phyloP scores from a whole-genome alignment of 2,113 vertebrate species.

The Percopsis transmontana region DNA sequence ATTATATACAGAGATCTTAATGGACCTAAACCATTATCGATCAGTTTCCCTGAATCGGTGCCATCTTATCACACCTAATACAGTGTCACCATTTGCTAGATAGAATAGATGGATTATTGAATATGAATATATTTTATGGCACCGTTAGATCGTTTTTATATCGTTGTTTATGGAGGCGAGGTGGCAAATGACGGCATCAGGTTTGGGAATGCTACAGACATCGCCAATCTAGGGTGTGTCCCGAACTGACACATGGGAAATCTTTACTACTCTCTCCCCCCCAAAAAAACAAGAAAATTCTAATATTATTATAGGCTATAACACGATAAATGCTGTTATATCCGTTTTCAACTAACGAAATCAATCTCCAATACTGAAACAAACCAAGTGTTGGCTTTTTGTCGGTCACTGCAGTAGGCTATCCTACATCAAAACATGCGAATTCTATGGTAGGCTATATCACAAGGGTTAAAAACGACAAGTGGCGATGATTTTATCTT shows the following conservation, averaged over 20 bases:
- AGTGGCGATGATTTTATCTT: constrained; percentile 13
- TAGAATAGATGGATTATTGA: constrained; percentile 46
- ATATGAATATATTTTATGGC: constrained; percentile 34
- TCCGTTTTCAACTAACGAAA: background rate
- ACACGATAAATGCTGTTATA: background rate
- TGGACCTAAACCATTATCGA: constrained; percentile 60
- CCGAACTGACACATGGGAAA: constrained; percentile 76
- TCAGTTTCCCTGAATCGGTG: constrained; percentile 55
- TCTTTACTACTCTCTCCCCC: constrained; percentile 48
- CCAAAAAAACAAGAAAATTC: constrained; percentile 2
- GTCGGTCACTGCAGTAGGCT: constrained; percentile 66
- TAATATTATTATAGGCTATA: background rate
- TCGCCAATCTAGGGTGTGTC: constrained; percentile 80
- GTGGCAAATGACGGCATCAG: constrained; percentile 31
- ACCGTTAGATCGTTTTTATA: constrained; percentile 37
- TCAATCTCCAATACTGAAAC: background rate
- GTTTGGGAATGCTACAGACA: constrained; percentile 73
- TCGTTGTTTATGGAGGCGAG: constrained; percentile 43
- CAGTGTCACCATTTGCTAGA: constrained; percentile 22
- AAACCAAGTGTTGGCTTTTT: constrained; percentile 31
- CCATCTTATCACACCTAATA: constrained; percentile 45
- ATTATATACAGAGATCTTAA: constrained; percentile 41
- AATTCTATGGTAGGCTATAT: constrained; percentile 32
- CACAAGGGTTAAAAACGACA: background rate
- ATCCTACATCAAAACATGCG: constrained; percentile 56